Base-by-base conservation (phyloP, 1,140 invertebrate species). In the Drosophila bifasciata region DNA sequence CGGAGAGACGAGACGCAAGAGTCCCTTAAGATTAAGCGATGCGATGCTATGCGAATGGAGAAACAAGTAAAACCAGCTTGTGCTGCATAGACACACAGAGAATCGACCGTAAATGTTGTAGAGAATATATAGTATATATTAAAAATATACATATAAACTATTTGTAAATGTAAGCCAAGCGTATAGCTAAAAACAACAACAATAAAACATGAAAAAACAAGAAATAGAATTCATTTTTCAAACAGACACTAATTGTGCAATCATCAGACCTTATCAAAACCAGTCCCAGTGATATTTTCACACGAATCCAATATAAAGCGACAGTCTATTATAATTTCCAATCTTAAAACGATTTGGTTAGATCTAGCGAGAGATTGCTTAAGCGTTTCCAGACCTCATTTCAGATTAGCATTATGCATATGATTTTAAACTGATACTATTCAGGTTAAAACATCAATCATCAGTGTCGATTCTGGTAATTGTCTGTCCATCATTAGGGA, bases 111-210 rank as follows among this genome's bases (percentile, higher is more conserved):
- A 86, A 85, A 85, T 86, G 81, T 85, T 85, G 81, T 85, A 85
- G 81, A 77, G 75, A 85, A 86, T 88, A 81, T 86, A 86, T 88
- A 80, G 77, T 81, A 85, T 85, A 85, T 84, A 84, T 84, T 23
- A 69, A 62, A 76, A 52, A 73, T 39, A 77, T 76, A 83, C 75
- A 71, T 74, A 78, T 81, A 83, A 86, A 88, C 74, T 81, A 88
- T 74, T 86, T 86, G 75, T 86, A 86, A 76, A 76, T 86, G 83
- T 86, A 86, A 86, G 83, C 78, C 43, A 88, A 88, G 62, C 67
- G 70, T 69, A 79, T 55, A 67, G 72, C 73, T 52, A 70, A 78
- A 79, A 68, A 69, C 60, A 76, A 77, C 79, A 88, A 86, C 76
- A 77, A 86, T 60, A 88, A 88, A 70, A 86, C 75, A 86, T 76